A percentile compares a stretch with the other conserved stretches of the same genome.
Conservation (phyloP, 2,888 invertebrate genomes). For the Drosophila affinis region DNA sequence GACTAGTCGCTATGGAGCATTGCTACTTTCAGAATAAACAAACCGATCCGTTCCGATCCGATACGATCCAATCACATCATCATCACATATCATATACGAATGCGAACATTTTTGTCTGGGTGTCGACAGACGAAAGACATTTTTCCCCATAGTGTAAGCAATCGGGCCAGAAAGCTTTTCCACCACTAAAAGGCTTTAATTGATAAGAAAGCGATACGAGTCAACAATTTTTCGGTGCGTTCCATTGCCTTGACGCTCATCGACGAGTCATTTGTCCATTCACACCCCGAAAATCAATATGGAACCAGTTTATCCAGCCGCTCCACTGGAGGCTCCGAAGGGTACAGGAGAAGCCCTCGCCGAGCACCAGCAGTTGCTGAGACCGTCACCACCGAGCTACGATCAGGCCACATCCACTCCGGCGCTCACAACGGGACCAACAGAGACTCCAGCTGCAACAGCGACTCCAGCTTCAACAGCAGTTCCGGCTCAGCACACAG, state of each 20-base stretch:
- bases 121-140: conserved; percentile 34
- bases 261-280: conserved; percentile 5
- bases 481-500: conserved; percentile 53
- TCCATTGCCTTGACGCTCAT: conserved; percentile 14
- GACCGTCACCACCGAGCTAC: conserved; percentile 65
- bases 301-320: conserved; percentile 60
- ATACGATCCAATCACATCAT: conserved; percentile 24
- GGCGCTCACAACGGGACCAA: conserved; percentile 57
- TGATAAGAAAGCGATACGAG: conserved; percentile 52
- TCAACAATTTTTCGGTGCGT: conserved; percentile 14
- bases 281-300: conserved; percentile 42
- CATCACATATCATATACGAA: conserved; percentile 3
- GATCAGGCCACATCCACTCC: conserved; percentile 72
- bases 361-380: conserved; percentile 59
- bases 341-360: conserved; percentile 21
- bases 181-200: conserved; percentile 57
- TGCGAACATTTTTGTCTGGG: conserved; percentile 43
- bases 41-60: conserved; percentile 24
- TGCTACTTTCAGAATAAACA: conserved; percentile 44
- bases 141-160: conserved; percentile 40
- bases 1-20: conserved; percentile 31
- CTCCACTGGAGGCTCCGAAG: conserved; percentile 56
- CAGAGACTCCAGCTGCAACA: conserved; percentile 5
- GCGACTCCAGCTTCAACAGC: conserved; percentile 13
- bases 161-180: conserved; percentile 29